Evolutionary conservation across 2,113 vertebrate genomes (phyloP).

Genomic region (Thermophis baileyi): DNA sequence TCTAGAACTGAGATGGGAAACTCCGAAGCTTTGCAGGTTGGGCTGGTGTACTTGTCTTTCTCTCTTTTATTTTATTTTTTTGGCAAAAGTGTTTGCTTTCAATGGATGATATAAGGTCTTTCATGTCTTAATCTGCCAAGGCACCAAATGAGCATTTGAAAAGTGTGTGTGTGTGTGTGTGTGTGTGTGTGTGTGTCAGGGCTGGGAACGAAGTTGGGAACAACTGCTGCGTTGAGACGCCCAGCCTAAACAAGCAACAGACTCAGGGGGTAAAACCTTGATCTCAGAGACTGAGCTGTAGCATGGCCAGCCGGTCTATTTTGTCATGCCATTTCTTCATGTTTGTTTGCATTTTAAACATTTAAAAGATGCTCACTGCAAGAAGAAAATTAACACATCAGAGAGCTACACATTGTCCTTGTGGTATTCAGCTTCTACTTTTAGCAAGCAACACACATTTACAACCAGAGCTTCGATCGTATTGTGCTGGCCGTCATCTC

Average conservation of each 20-base stretch:
- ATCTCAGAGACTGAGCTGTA: background rate
- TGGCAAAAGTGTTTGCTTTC: conserved; percentile 15
- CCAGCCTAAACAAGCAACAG: background rate
- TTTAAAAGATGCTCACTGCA: background rate
- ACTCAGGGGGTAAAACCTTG: background rate
- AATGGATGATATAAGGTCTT: background rate
- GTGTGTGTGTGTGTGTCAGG: too few species aligned
- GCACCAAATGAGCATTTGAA: background rate
- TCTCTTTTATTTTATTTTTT: too few species aligned
- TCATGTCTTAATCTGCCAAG: background rate
- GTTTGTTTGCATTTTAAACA: background rate
- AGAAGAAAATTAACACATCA: background rate
- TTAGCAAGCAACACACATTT: background rate
- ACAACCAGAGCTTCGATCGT: background rate
- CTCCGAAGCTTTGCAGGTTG: background rate
- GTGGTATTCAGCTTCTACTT: background rate
- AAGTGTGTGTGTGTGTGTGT: too few species aligned
- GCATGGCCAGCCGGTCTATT: background rate
- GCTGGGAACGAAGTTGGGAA: background rate
- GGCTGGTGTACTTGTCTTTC: background rate
- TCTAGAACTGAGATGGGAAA: conserved; percentile 43
- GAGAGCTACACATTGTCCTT: too few species aligned
- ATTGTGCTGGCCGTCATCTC: background rate
- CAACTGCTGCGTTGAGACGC: background rate
- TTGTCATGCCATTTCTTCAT: background rate